Base-by-base conservation (phyloP, 2,113 vertebrate species). In the Dasyprocta punctata region DNA sequence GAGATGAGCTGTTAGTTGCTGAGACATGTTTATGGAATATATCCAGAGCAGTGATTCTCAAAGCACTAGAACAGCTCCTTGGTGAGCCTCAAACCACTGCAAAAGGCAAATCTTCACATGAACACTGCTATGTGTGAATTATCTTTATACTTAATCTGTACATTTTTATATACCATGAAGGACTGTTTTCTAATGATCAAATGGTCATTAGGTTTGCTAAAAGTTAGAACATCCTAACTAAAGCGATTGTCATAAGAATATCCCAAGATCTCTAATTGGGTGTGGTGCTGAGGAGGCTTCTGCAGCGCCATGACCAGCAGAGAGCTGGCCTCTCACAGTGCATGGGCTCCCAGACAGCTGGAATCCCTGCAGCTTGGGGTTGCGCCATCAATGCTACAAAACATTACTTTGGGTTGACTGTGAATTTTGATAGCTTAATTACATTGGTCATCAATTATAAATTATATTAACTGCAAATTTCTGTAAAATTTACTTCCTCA, bases 381-480 rank as follows among this genome's bases (percentile, higher is more conserved):
- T 71, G 85, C 54, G 30, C 67, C 52, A 47, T 78, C 85, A 71
- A 36, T 36, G 26, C 69, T 47, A 89, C 63, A 38, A 84, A 58
- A 26, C 7, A 81, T 49, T 75, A 13, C 41, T 96, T 93, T 47
- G 60, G 75, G 73, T 28, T 75, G 56, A 56, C 89, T 85, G 1
- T 75, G 49, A 3, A 38, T 90, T 96, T 95, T 82, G 88, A 69
- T 63, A 86, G 90, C 63, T 89, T 94, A 60, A 82, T 94, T 84
- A 77, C 65, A 54, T 36, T 94, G 69, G 69, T 69, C 77, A 90
- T 90, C 86, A 89, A 75, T 92, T 89, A 86, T 60, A 93, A 90
- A 91, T 71, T 69, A 20, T 28, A 94, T 91, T 82, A 36, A 83
- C 82, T 91, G 77, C 83, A 90, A 94, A 71, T 94, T 11, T 73